Percentiles rank a stretch among this genome's conserved stretches.
Conservation (phyloP, 2,888 invertebrate species). For the Caenorhabditis panamensis region DNA sequence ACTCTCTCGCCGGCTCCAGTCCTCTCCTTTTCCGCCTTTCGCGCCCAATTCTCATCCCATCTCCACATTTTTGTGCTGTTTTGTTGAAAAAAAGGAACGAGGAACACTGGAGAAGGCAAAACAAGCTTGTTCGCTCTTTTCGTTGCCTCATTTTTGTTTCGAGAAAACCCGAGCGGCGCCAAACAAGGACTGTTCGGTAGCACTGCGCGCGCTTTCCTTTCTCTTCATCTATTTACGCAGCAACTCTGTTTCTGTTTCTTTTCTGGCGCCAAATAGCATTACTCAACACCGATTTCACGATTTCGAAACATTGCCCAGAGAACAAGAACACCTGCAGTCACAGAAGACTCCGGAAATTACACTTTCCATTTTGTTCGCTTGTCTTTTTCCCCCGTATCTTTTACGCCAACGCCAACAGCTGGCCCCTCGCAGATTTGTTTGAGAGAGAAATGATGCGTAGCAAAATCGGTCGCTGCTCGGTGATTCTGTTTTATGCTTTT, state of each 20-base stretch:
- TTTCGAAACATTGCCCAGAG: constrained; percentile 29
- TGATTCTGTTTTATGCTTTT: neutral
- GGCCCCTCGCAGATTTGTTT: constrained; percentile 4
- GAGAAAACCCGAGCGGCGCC: neutral
- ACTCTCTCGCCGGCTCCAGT: constrained; percentile 12
- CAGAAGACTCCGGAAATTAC: constrained; percentile 38
- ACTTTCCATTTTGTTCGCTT: constrained; percentile 21
- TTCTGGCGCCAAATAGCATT: constrained; percentile 13
- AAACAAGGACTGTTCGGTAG: constrained; percentile 18
- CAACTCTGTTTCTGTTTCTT: neutral
- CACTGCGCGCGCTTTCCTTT: neutral
- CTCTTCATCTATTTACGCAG: neutral
- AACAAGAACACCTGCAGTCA: constrained; percentile 23
- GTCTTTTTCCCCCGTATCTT: constrained; percentile 30
- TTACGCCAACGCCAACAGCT: constrained; percentile 55
- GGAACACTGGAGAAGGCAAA: constrained; percentile 21
- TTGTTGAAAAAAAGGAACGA: constrained; percentile 21
- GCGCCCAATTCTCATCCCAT: neutral
- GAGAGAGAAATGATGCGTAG: constrained; percentile 15
- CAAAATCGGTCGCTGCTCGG: constrained; percentile 9
- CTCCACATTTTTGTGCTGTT: constrained; percentile 40
- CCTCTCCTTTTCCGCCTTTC: constrained; percentile 16
- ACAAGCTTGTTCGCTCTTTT: constrained; percentile 12
- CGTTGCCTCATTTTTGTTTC: neutral
- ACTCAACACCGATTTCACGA: neutral